Conservation (phyloP, 2,888 invertebrate species). For the Mellilla xanthometata region DNA sequence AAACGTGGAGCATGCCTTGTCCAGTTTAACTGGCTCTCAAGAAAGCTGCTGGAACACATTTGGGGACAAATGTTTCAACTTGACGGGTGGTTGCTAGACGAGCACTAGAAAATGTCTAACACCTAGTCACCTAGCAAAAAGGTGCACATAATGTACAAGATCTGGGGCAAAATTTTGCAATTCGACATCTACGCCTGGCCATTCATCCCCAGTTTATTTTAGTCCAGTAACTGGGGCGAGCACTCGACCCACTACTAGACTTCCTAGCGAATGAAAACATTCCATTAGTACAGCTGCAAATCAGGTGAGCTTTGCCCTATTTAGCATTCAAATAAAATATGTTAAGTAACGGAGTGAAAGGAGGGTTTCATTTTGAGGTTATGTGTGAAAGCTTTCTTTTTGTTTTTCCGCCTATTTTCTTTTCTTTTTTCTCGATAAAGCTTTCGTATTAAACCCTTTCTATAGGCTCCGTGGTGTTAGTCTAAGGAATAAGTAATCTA, state of each 20-base stretch:
- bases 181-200: conserved; percentile 6
- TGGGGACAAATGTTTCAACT: too few species aligned
- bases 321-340: conserved; percentile 18
- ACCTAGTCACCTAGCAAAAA: too few species aligned
- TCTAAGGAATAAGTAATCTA: too few species aligned
- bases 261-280: conserved; percentile 35
- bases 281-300: conserved; percentile 32
- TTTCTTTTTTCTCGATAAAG: too few species aligned
- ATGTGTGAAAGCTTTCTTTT: not conserved
- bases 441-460: too few species aligned
- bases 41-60: too few species aligned
- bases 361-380: not conserved
- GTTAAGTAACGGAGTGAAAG: not conserved
- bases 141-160: not conserved
- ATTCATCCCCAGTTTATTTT: conserved; percentile 19
- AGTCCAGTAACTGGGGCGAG: conserved; percentile 16
- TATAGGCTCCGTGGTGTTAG: too few species aligned
- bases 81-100: too few species aligned
- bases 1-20: too few species aligned
- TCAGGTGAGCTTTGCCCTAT: conserved; percentile 26
- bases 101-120: too few species aligned
- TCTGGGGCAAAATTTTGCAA: not conserved
- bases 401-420: too few species aligned
- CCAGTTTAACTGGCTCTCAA: too few species aligned
- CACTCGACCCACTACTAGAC: conserved; percentile 28